These are phyloP conservation scores for Hyperoodon ampullatus DNA, from an alignment of 2,113 vertebrate genomes.

Conservation along the genomic window DNA sequence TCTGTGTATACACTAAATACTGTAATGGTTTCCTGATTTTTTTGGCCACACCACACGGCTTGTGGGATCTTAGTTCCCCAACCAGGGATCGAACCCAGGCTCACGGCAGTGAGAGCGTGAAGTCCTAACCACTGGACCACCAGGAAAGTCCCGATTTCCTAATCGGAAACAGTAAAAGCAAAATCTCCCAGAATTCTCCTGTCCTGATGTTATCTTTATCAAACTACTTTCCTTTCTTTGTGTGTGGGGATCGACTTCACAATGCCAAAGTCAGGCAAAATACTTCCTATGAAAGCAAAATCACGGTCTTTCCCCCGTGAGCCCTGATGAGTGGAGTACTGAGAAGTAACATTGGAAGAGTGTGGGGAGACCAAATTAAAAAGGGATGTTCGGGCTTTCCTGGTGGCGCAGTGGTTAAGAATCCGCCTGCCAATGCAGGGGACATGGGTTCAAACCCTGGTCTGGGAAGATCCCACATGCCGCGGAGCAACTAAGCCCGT, in stretches of 20 bases:
- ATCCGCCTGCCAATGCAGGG: too few species aligned
- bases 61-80: neutral
- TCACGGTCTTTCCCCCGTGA: neutral
- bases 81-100: neutral
- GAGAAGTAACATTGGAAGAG: neutral
- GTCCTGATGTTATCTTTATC: conserved; percentile 1
- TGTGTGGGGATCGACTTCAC: neutral
- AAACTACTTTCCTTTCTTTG: neutral
- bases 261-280: neutral
- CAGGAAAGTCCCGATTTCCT: neutral
- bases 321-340: neutral
- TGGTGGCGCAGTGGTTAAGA: too few species aligned
- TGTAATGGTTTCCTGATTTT: conserved; percentile 10
- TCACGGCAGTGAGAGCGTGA: neutral
- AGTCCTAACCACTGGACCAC: neutral
- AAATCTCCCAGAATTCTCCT: neutral
- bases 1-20: neutral
- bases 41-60: neutral
- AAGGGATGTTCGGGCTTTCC: too few species aligned
- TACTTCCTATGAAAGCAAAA: neutral
- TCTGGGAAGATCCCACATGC: too few species aligned
- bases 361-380: neutral
- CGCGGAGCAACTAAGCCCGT: too few species aligned
- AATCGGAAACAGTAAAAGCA: conserved; percentile 16
- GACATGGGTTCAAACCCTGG: too few species aligned